Conservation (phyloP, 1,140 invertebrate species). For the Tetragonula clypearis region DNA sequence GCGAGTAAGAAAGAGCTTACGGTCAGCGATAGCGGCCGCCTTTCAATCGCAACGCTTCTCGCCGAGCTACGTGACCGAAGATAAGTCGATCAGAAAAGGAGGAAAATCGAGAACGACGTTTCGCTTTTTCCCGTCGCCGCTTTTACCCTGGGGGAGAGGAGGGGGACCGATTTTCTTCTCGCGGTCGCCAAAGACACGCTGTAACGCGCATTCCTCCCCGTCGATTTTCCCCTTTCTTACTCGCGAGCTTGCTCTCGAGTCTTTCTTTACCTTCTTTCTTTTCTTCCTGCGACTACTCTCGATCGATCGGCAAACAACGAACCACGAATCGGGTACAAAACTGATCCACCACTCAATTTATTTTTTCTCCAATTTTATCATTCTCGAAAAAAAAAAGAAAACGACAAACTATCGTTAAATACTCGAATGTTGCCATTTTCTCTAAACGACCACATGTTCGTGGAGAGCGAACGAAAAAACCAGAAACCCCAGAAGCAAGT, state of each 20-base stretch:
- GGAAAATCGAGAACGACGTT: background rate
- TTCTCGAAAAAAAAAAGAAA: no score
- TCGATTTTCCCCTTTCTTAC: background rate
- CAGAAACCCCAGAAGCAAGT: background rate
- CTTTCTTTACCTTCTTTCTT: background rate
- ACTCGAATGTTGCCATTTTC: no score
- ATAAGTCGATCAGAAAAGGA: conserved; percentile 30
- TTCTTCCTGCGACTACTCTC: background rate
- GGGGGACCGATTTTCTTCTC: conserved; percentile 10
- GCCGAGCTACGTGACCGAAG: conserved; percentile 27
- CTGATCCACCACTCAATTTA: background rate
- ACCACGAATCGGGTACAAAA: background rate
- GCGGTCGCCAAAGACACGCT: background rate
- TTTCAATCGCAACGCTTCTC: conserved; percentile 31
- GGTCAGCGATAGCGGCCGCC: conserved; percentile 25
- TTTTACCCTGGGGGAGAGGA: background rate
- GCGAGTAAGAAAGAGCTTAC: conserved; percentile 24
- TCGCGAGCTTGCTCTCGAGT: no score
- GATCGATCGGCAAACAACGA: background rate
- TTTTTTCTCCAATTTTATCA: background rate
- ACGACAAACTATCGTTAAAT: no score
- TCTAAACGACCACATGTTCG: no score
- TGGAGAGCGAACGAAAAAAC: no score
- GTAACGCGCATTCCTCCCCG: background rate
- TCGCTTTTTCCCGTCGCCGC: background rate